Evolutionary conservation across 30 jellyfish, hydroid and myxozoan genomes (phyloP).

Genomic region (Hydractinia symbiolongicarpus): DNA sequence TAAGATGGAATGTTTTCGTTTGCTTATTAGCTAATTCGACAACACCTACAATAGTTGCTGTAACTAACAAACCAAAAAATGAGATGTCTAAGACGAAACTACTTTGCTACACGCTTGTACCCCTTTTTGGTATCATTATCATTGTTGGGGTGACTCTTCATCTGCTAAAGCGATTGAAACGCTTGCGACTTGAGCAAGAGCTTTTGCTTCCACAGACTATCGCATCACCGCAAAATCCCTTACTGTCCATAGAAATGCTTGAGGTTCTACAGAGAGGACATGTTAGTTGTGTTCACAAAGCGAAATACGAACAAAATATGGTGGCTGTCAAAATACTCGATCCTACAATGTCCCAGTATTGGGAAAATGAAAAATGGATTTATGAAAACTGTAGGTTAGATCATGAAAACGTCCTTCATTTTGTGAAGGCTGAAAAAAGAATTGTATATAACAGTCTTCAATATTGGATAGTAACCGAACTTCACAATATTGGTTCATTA

Average conservation of each 20-base stretch:
- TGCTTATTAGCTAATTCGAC: too few species aligned
- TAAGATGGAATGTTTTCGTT: too few species aligned
- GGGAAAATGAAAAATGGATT: conserved; percentile 68
- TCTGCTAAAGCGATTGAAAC: conserved; percentile 72
- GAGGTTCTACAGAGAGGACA: conserved; percentile 67
- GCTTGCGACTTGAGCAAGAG: conserved; percentile 21
- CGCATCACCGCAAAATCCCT: conserved; percentile 71
- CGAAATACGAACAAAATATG: conserved; percentile 30
- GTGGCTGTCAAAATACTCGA: conserved; percentile 80
- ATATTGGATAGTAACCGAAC: conserved; percentile 79
- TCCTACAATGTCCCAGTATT: conserved; percentile 54
- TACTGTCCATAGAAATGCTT: conserved; percentile 46
- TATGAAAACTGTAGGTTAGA: conserved; percentile 48
- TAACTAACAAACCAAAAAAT: too few species aligned
- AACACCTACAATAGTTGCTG: too few species aligned
- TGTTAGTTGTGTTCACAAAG: conserved; percentile 74
- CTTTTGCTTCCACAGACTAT: conserved; percentile 4
- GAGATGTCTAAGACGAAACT: too few species aligned
- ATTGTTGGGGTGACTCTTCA: conserved; percentile 49
- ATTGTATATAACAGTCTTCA: conserved; percentile 36
- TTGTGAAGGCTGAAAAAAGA: conserved; percentile 60
- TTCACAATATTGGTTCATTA: conserved; percentile 74
- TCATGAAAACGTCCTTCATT: conserved; percentile 68
- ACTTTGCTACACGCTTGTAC: conserved; percentile 39
- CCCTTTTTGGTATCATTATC: conserved; percentile 48